Evolutionary conservation across 1,140 invertebrate genomes (phyloP), one percentile per base, ranked within the genome.

Genomic region (Sogatella furcifera): DNA sequence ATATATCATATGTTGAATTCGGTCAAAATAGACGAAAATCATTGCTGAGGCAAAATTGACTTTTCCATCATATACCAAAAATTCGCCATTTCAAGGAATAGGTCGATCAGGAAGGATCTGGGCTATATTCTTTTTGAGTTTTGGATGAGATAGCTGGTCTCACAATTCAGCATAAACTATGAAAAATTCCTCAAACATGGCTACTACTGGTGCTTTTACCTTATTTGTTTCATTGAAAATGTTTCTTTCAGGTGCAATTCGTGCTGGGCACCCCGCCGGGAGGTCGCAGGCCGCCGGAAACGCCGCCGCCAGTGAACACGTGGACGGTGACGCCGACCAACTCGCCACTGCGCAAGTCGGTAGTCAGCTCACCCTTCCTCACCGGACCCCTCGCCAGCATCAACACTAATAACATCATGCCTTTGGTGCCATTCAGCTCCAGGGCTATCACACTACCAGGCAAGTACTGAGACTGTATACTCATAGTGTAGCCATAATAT

Each of bases 181-280:
- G 24, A 4, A 28, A 4, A 4, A 28, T 28, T 28, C 2, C 2
- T 4, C 2, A 28, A 28, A 28, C 2, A 28, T 28, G 6, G 24
- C 2, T 4, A 59, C n/a, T n/a, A n/a, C n/a, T n/a, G n/a, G n/a
- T n/a, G n/a, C 42, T 0, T 59, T 19, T 53, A 31, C 17, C 2
- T 38, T 10, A 52, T 31, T n/a, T 14, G 17, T 52, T 49, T 62
- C 19, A 21, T 15, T 3, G 15, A 53, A 44, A 19, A 43, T 28
- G 56, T 54, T 60, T 42, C 19, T 63, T 61, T 62, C 64, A 83
- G 84, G 84, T 92, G 53, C 90, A 93, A 69, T 95, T 94, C 75
- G 85, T 84, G 49, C 89, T 95, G 74, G 90, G 90, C n/a, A 92
- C 91, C 44, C 90, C 92, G 34, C 91, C 91, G 8, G 81, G 80